Percentiles rank a stretch among this genome's conserved stretches.
These are phyloP conservation scores for Apocheima hispidaria DNA, from an alignment of 2,888 invertebrate genomes.

Conservation along the genomic window DNA sequence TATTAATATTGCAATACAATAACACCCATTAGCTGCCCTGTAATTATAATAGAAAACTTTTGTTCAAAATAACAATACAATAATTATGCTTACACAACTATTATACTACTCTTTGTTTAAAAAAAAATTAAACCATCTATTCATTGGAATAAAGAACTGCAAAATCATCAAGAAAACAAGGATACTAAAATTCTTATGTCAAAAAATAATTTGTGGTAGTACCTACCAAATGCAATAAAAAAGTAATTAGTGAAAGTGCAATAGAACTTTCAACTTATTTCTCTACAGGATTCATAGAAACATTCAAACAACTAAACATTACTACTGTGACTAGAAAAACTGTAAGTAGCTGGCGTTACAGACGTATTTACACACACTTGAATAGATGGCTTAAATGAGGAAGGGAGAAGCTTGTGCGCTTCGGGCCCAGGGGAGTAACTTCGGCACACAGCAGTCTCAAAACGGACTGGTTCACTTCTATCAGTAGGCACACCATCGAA, in stretches of 20 bases:
- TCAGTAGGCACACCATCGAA: constrained; percentile 85
- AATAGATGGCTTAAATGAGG: constrained; percentile 83
- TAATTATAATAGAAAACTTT: neutral
- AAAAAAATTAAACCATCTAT: constrained; percentile 31
- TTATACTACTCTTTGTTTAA: neutral
- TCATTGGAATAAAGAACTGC: constrained; percentile 5
- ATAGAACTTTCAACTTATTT: constrained; percentile 49
- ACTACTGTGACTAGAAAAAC: constrained; percentile 85
- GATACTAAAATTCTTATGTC: neutral
- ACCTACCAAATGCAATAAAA: constrained; percentile 17
- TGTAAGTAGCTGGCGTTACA: constrained; percentile 84
- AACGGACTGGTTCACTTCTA: constrained; percentile 79
- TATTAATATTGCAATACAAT: neutral
- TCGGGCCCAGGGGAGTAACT: constrained; percentile 82
- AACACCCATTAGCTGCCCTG: neutral
- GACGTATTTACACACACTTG: constrained; percentile 84
- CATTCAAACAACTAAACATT: constrained; percentile 71
- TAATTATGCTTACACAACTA: constrained; percentile 2
- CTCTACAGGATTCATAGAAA: constrained; percentile 52
- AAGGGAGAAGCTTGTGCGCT: constrained; percentile 82
- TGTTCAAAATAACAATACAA: constrained; percentile 1
- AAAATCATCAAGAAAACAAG: neutral
- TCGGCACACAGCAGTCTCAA: constrained; percentile 75
- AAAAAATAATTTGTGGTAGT: neutral
- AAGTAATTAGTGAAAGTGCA: constrained; percentile 77